These are phyloP conservation scores for Natrix natrix DNA, from an alignment of 2,797 vertebrate species.

Conservation along the genomic window DNA sequence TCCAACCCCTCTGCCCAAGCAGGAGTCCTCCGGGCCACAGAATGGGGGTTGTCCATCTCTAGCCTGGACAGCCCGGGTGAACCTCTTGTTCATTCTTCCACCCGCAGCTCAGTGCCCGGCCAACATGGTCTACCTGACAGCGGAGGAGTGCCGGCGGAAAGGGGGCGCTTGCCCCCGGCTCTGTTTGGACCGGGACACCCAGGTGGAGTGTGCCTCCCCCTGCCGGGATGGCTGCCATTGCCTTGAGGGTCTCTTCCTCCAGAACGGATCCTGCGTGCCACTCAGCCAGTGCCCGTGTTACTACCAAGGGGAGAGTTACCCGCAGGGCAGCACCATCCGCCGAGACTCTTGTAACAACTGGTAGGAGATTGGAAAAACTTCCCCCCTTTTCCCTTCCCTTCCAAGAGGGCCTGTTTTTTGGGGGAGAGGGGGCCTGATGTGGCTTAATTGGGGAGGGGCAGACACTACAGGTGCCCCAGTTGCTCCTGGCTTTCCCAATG, in stretches of 20 bases:
- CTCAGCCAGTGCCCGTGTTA: conserved; percentile 77
- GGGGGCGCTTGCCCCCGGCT: conserved; percentile 79
- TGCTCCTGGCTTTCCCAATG: neutral
- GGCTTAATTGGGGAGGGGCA: no score
- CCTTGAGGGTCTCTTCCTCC: conserved; percentile 76
- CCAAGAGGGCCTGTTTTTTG: no score
- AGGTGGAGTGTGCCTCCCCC: conserved; percentile 78
- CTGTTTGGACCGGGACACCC: conserved; percentile 77
- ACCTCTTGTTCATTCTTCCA: neutral
- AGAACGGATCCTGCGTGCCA: conserved; percentile 78
- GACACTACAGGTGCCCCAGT: rapidly evolving
- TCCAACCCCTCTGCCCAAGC: no score
- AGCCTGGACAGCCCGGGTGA: rapidly evolving
- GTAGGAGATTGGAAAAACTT: conserved; percentile 58
- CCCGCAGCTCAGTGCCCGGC: conserved; percentile 77
- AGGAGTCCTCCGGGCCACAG: neutral
- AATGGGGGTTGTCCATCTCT: rapidly evolving
- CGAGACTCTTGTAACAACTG: conserved; percentile 85
- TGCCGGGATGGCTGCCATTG: conserved; percentile 85
- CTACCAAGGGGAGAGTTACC: conserved; percentile 72
- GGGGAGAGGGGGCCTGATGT: neutral
- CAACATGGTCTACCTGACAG: conserved; percentile 74
- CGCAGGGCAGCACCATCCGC: conserved; percentile 52
- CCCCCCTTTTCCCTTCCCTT: no score
- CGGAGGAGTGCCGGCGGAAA: conserved; percentile 70